Evolutionary conservation across 92 coral and sea anemone genomes (phyloP).

Genomic region (Phymanthus crucifer): DNA sequence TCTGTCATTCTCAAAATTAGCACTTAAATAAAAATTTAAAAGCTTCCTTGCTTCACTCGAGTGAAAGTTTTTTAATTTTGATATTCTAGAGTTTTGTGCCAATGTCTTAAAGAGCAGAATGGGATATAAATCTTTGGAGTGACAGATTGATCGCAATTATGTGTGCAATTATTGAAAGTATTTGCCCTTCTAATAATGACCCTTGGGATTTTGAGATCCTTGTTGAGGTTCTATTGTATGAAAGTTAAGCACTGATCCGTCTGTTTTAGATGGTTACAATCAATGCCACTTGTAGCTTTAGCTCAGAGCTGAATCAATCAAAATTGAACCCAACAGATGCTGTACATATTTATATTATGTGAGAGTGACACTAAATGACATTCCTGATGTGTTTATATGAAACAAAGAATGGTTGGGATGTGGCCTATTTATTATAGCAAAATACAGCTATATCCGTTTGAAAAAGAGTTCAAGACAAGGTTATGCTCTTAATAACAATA

Average conservation of each 20-base stretch:
- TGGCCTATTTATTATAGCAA: background rate
- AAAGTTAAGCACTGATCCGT: background rate
- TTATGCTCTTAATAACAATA: too few relatives aligned
- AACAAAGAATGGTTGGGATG: background rate
- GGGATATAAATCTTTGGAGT: background rate
- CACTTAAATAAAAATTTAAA: background rate
- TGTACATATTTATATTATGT: background rate
- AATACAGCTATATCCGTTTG: too few relatives aligned
- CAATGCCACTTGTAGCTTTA: background rate
- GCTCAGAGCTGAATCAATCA: background rate
- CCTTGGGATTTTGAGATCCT: conserved; percentile 22
- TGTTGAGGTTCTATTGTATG: conserved; percentile 10
- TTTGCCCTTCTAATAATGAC: conserved; percentile 28
- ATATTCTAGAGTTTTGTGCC: background rate
- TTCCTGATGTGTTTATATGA: background rate
- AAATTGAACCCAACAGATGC: background rate
- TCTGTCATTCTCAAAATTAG: background rate
- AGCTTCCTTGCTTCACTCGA: too few relatives aligned
- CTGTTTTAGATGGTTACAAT: background rate
- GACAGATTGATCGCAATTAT: conserved; percentile 3
- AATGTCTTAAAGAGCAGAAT: background rate
- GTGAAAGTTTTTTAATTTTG: background rate
- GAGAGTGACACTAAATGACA: background rate
- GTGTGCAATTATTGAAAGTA: conserved; percentile 25
- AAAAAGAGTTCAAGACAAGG: too few relatives aligned